Conservation (phyloP, 2,113 vertebrate genomes). For the Gulo gulo region DNA sequence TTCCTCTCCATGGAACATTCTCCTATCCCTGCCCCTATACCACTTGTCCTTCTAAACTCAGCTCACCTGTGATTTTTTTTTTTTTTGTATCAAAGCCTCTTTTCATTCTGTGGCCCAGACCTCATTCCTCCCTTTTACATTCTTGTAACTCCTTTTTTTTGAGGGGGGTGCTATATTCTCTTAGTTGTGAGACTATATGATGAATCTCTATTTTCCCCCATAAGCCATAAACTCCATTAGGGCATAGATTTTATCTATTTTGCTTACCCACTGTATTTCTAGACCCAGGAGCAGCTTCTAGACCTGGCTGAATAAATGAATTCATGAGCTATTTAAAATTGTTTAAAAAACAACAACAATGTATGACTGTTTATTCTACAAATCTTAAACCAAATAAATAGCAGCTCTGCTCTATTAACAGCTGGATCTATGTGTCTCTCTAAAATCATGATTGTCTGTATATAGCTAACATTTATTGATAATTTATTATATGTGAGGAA, state of each 20-base stretch:
- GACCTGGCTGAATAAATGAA: neutral
- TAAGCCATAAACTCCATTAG: neutral
- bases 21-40: neutral
- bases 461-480: conserved; percentile 37
- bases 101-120: neutral
- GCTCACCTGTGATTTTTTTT: neutral
- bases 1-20: neutral
- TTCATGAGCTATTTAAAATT: conserved; percentile 27
- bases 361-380: conserved; percentile 10
- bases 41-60: neutral
- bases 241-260: conserved; percentile 1
- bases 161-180: neutral
- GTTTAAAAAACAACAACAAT: neutral
- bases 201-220: neutral
- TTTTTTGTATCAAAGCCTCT: neutral
- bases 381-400: conserved; percentile 27
- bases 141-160: neutral
- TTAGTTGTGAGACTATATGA: neutral
- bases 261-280: neutral
- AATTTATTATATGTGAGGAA: conserved; percentile 24
- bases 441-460: conserved; percentile 40
- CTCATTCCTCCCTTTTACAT: neutral
- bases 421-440: neutral
- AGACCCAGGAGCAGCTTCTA: neutral
- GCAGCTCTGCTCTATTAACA: neutral